Evolutionary conservation across 2,888 invertebrate genomes (phyloP), one percentile per base, ranked within the genome.

Genomic region (Drosophila niveifrons): DNA sequence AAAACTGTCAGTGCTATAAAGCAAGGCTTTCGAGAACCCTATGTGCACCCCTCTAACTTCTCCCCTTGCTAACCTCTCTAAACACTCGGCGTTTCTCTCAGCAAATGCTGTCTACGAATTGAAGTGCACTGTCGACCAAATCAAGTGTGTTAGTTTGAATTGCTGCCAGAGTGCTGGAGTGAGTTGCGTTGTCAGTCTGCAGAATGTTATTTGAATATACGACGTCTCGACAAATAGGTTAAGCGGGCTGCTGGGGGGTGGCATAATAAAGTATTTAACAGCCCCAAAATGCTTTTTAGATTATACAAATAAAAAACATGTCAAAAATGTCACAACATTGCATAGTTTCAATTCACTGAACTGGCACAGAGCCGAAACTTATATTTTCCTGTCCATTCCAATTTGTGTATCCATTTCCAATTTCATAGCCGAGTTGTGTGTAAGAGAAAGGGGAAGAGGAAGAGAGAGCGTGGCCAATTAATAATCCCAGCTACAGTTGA

Each of bases 81-180:
- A 7, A 17, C 11, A 29, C 17, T 29, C 17, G 3, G 6, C 36
- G 57, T 36, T 18, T 23, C 43, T 43, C 23, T 39, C n/a, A 18
- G 39, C 50, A 66, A 66, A 44, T 58, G 59, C 52, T 63, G 67
- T 48, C 55, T 66, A 47, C 36, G 59, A 77, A 77, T 72, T 78
- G 75, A 75, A 76, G 75, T 76, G 75, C 75, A 66, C 69, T 76
- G 83, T 66, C 70, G 59, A 67, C 67, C 75, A 82, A 87, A 88
- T 86, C 87, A 84, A 88, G 87, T 78, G 74, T 69, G 74, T 76
- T 78, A 86, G 58, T 75, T 79, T 79, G 46, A 75, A 75, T 71
- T 75, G 75, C 41, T 63, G 44, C 53, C 66, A 9, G 31, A 55
- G 51, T 36, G 41, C 29, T 31, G 36, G 36, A 36, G 36, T 36